Evolutionary conservation across 2,888 invertebrate species (phyloP).

Genomic region (Eupeodes luniger): DNA sequence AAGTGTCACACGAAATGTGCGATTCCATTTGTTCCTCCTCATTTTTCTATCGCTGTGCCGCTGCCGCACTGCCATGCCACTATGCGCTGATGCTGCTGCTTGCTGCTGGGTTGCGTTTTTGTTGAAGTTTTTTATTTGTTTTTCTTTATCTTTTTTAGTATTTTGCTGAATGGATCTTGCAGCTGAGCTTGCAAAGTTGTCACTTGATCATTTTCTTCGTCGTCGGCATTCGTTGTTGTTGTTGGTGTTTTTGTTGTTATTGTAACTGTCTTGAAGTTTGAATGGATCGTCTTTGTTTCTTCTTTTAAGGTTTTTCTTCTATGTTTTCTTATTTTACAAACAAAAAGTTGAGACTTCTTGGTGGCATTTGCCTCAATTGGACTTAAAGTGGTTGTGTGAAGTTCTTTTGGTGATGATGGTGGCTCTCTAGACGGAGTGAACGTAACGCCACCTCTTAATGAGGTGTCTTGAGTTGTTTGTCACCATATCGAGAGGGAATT

Average conservation of each 20-base stretch:
- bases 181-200: conserved; percentile 55
- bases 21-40: conserved; percentile 75
- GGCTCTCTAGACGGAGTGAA: conserved; percentile 71
- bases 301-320: conserved; percentile 18
- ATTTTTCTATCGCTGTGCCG: conserved; percentile 60
- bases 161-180: conserved; percentile 11
- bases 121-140: conserved; percentile 10
- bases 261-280: conserved; percentile 47
- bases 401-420: conserved; percentile 7
- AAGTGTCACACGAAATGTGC: conserved; percentile 80
- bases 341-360: conserved; percentile 66
- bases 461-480: conserved; percentile 72
- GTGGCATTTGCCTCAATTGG: conserved; percentile 73
- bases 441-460: conserved; percentile 76
- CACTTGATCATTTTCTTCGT: conserved; percentile 66
- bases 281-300: conserved; percentile 52
- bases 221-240: not conserved
- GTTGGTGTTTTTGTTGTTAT: conserved; percentile 14
- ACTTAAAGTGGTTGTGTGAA: conserved; percentile 48
- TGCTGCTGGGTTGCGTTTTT: conserved; percentile 28
- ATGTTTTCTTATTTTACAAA: not conserved
- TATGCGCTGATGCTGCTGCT: not conserved
- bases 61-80: conserved; percentile 5
- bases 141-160: conserved; percentile 4
- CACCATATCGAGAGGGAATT: conserved; percentile 65